Evolutionary conservation across 2,888 invertebrate genomes (phyloP).

Genomic region (Dryadula phaetusa): DNA sequence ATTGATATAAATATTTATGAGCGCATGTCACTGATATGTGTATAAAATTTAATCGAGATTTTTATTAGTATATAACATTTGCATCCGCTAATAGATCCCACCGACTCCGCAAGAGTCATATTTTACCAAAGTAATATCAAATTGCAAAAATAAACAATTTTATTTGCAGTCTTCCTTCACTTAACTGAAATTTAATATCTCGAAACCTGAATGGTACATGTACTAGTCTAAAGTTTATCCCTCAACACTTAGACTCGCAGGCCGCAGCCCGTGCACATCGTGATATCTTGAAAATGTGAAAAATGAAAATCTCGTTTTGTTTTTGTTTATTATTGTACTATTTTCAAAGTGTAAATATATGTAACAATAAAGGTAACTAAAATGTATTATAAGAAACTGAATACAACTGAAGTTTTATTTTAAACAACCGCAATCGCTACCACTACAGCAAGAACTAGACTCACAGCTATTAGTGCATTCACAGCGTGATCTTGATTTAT

Average conservation of each 20-base stretch:
- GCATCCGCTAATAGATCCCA: constrained; percentile 51
- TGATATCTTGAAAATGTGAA: constrained; percentile 56
- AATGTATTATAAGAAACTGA: constrained; percentile 82
- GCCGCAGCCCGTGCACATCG: constrained; percentile 59
- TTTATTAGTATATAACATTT: constrained; percentile 27
- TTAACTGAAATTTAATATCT: constrained; percentile 45
- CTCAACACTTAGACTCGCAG: constrained; percentile 59
- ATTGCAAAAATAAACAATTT: constrained; percentile 41
- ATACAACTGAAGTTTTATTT: constrained; percentile 64
- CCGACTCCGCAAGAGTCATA: constrained; percentile 57
- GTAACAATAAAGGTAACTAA: constrained; percentile 75
- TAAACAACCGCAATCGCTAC: constrained; percentile 36
- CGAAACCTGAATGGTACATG: constrained; percentile 54
- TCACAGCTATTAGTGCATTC: not conserved
- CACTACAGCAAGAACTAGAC: constrained; percentile 32
- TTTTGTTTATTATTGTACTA: constrained; percentile 76
- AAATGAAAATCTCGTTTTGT: constrained; percentile 74
- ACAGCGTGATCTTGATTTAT: not conserved
- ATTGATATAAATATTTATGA: constrained; percentile 47
- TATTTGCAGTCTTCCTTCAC: constrained; percentile 65
- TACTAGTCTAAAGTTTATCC: constrained; percentile 59
- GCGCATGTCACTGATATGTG: constrained; percentile 26
- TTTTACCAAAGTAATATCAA: constrained; percentile 73
- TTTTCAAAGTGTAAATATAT: constrained; percentile 78
- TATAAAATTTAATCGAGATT: constrained; percentile 25